These are phyloP conservation scores for Eretmochelys imbricata DNA, from an alignment of 2,113 vertebrate species.

Conservation along the genomic window DNA sequence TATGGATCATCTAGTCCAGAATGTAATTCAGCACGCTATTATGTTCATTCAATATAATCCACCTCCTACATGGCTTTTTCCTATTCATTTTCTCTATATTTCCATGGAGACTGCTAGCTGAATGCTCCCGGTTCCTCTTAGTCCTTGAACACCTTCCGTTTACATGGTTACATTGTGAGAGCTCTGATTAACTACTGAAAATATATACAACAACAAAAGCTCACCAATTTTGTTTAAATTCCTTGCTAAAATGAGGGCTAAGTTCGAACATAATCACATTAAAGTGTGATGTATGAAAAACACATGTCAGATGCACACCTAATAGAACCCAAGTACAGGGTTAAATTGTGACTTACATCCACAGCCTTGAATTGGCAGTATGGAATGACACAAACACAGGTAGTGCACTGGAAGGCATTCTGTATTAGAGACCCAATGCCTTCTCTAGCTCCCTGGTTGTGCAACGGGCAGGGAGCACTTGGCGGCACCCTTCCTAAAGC, in stretches of 20 bases:
- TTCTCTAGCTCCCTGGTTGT: background rate
- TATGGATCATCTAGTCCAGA: background rate
- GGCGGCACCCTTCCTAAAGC: background rate
- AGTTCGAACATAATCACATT: background rate
- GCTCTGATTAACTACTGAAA: slow-evolving; percentile 35
- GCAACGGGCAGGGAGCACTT: background rate
- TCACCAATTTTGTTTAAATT: slow-evolving; percentile 27
- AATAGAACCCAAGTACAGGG: background rate
- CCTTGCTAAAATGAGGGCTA: background rate
- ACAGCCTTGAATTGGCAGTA: background rate
- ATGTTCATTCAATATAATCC: background rate
- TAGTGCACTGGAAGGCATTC: background rate
- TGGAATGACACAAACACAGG: fast-evolving
- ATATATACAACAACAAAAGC: slow-evolving; percentile 12
- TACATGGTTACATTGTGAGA: slow-evolving; percentile 14
- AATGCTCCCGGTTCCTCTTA: slow-evolving; percentile 29
- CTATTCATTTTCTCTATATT: background rate
- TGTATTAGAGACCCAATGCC: background rate
- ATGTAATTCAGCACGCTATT: background rate
- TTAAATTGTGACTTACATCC: background rate
- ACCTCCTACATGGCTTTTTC: background rate
- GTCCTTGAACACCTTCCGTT: slow-evolving; percentile 34
- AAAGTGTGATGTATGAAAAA: background rate
- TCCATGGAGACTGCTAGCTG: slow-evolving; percentile 11
- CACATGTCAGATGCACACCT: background rate